Percentiles rank a stretch among this genome's conserved stretches.
Conservation (phyloP, 2,113 vertebrate genomes). For the Platysternon megacephalum region DNA sequence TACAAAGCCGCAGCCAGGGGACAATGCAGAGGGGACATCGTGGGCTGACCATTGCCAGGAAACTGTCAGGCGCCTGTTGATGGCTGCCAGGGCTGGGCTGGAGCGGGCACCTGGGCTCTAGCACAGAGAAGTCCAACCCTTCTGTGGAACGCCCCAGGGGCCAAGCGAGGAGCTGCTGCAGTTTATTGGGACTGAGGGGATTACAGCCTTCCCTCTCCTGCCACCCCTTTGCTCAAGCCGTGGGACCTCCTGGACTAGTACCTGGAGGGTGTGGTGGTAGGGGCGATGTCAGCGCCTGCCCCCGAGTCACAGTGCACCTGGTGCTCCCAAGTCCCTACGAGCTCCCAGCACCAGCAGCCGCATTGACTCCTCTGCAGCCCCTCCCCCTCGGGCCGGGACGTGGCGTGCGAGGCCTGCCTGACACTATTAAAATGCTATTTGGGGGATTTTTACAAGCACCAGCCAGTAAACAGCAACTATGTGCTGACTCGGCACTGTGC, state of each 20-base stretch:
- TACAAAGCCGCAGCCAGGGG: not conserved
- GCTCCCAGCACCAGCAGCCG: not conserved
- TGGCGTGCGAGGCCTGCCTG: not conserved
- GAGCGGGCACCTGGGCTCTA: not conserved
- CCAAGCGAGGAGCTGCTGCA: no score
- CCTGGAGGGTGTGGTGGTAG: not conserved
- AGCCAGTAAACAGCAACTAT: not conserved
- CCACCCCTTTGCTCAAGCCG: no score
- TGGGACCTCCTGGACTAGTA: no score
- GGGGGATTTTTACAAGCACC: constrained; percentile 1
- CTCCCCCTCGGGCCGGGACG: rapidly evolving
- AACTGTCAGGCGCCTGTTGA: no score
- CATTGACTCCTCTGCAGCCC: not conserved
- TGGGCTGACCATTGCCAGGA: not conserved
- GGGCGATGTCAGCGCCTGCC: no score
- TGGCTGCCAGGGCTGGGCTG: not conserved
- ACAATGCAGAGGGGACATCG: not conserved
- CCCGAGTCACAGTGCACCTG: no score
- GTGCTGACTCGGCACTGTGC: not conserved
- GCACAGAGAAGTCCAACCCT: no score
- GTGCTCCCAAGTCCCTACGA: not conserved
- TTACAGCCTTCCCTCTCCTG: no score
- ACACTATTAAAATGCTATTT: not conserved
- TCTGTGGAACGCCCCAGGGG: no score
- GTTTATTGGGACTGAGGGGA: no score